Base-by-base conservation (phyloP, 1,140 invertebrate species). In the Zaprionus camerounensis region DNA sequence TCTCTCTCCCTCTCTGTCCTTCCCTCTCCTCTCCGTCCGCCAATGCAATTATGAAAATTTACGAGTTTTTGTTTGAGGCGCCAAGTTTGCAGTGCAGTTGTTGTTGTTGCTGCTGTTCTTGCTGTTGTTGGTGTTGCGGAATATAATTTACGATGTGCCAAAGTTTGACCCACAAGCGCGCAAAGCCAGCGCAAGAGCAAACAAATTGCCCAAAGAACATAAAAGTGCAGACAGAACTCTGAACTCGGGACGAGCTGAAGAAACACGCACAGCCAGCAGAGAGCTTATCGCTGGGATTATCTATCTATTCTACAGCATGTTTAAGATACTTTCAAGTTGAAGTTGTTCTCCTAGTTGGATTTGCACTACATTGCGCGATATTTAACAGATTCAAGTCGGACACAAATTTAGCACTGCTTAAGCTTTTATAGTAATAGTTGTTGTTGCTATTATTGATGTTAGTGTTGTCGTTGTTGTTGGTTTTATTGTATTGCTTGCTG, bases 21-120 rank as follows among this genome's bases (percentile, higher is more conserved):
- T 11, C 2, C 7, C 15, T 3, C 5, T n/a, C 1, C 31, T 31
- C 9, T 2, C 3, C 31, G 9, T 11, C 44, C 41, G 55, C 76
- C 58, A 83, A 87, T 83, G 81, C 81, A 87, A 87, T 88, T 87
- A 88, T 87, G 84, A 88, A 83, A 88, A 88, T 88, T 88, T 83
- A 88, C 84, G 81, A 88, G 84, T 78, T 83, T 87, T 87, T 77
- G 75, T 77, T 78, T 74, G 44, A 73, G 55, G 63, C 58, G 64
- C 34, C 71, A 74, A 70, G 41, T 78, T 76, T 38, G 57, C 41
- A 56, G 28, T 71, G 66, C 41, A 71, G 22, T 63, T 76, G 28
- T 31, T 62, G 31, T 61, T 79, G 44, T 56, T 53, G 20, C 20
- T 69, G 6, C 36, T 71, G 70, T 61, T 65, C 49, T 56, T 82